Percentiles rank a stretch among this genome's conserved stretches.
Conservation (phyloP, 2,797 vertebrate genomes). For the Crax fasciolata region DNA sequence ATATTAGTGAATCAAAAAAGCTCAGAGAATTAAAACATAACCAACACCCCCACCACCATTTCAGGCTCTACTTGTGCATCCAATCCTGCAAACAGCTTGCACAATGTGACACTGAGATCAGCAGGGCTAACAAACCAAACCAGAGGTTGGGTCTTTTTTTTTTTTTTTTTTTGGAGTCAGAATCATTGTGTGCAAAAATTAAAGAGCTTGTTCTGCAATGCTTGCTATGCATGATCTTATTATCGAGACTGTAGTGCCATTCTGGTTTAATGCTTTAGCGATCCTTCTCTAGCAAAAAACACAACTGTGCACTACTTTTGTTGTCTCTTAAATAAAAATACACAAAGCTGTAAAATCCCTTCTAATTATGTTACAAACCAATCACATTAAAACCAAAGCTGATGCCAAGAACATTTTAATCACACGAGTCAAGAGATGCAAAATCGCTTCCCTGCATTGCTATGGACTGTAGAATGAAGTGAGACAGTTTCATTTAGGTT, state of each 20-base stretch:
- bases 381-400: conserved; percentile 43
- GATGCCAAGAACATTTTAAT: conserved; percentile 70
- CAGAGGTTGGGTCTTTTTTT: neutral
- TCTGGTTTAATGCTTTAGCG: neutral
- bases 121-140: neutral
- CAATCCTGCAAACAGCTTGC: neutral
- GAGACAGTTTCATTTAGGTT: neutral
- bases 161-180: neutral
- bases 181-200: neutral
- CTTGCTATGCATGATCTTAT: neutral
- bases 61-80: neutral
- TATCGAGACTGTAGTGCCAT: neutral
- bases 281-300: neutral
- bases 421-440: conserved; percentile 33
- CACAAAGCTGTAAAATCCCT: conserved; percentile 62
- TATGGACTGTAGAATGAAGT: neutral
- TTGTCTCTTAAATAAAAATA: conserved; percentile 61
- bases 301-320: conserved; percentile 41
- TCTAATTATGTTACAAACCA: conserved; percentile 61
- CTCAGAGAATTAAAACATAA: neutral
- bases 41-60: neutral
- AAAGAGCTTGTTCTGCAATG: neutral
- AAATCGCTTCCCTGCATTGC: neutral
- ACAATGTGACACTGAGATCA: neutral
- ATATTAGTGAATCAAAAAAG: neutral